phyloP scores from a whole-genome alignment of 2,888 invertebrate genomes.

The Tenodera sinensis region DNA sequence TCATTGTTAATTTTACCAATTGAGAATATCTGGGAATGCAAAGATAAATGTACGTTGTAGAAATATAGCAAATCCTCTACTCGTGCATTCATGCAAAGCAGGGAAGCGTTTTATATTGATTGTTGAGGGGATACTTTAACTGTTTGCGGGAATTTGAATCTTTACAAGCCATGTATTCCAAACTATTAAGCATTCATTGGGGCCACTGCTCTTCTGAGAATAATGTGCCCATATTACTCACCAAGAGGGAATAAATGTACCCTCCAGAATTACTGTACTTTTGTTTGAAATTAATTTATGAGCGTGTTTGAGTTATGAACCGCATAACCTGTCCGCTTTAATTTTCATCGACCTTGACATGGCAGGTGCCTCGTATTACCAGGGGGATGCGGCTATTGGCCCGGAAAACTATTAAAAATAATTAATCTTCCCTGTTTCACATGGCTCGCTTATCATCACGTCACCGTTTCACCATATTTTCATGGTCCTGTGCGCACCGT shows the following conservation, averaged over 20 bases:
- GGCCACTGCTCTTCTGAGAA: neutral
- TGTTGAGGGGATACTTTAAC: neutral
- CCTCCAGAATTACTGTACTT: neutral
- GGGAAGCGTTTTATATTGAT: too few relatives aligned
- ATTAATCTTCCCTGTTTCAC: neutral
- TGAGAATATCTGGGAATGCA: too few relatives aligned
- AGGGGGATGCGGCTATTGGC: neutral
- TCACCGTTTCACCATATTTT: neutral
- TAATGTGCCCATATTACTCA: neutral
- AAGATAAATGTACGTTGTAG: too few relatives aligned
- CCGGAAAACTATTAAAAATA: neutral
- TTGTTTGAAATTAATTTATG: neutral
- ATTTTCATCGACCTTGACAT: neutral
- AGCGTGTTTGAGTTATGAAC: neutral
- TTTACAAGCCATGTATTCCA: neutral
- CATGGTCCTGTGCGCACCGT: neutral
- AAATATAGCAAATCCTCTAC: too few relatives aligned
- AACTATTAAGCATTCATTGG: neutral
- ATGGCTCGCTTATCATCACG: neutral
- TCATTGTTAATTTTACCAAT: too few relatives aligned
- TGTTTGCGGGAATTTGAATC: neutral
- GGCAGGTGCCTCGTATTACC: neutral
- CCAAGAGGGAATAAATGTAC: neutral
- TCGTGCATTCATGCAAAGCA: too few relatives aligned
- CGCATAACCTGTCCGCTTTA: neutral